Percentiles rank a stretch among this genome's conserved stretches.
These are phyloP conservation scores for Epiperipatus broadwayi DNA, from an alignment of 2,888 invertebrate genomes.

Conservation along the genomic window DNA sequence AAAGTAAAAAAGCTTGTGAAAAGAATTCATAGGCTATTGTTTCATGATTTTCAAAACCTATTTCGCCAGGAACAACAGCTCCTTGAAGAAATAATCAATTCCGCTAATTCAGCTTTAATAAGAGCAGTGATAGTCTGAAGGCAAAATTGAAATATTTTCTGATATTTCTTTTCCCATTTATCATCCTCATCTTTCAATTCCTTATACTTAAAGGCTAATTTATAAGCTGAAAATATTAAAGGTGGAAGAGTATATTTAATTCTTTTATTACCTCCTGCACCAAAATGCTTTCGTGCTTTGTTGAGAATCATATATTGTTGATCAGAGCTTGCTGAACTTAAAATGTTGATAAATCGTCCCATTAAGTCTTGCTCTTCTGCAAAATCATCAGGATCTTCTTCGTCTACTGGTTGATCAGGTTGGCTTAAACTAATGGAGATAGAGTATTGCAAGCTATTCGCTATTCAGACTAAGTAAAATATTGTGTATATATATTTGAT, in stretches of 20 bases:
- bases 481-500: too few relatives aligned
- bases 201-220: conserved; percentile 64
- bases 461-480: too few relatives aligned
- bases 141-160: conserved; percentile 94
- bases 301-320: conserved; percentile 76
- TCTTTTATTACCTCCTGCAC: conserved; percentile 67
- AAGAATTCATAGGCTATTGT: conserved; percentile 88
- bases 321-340: too few relatives aligned
- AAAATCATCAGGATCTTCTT: conserved; percentile 77
- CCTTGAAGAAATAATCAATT: conserved; percentile 83
- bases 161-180: conserved; percentile 95
- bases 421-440: too few relatives aligned
- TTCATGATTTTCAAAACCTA: conserved; percentile 82
- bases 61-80: conserved; percentile 73
- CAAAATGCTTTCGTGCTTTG: conserved; percentile 67
- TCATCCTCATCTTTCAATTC: conserved; percentile 61
- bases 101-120: conserved; percentile 83
- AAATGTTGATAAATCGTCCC: conserved; percentile 41
- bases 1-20: conserved; percentile 68
- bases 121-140: conserved; percentile 83
- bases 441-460: too few relatives aligned
- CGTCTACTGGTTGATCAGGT: conserved; percentile 42
- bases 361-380: conserved; percentile 82
- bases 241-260: conserved; percentile 83
- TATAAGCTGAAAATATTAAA: conserved; percentile 77